A percentile compares a stretch with the other conserved stretches of the same genome.
Conservation (phyloP, 2,797 vertebrate genomes). For the Girardinus metallicus region DNA sequence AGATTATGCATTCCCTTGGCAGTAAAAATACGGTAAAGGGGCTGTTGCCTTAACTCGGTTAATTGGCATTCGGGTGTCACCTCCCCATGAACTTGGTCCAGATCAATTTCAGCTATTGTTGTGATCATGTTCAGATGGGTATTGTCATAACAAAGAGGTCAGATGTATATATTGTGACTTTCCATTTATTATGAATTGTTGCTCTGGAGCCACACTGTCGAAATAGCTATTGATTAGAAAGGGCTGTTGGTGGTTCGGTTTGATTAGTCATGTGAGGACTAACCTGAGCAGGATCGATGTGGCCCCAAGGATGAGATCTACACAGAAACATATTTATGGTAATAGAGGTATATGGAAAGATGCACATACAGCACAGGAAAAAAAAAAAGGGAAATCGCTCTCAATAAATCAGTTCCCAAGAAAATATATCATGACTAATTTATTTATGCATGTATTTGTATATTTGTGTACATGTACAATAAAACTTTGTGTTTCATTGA, state of each 20-base stretch:
- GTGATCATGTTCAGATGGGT: slow-evolving; percentile 69
- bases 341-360: slow-evolving; percentile 12
- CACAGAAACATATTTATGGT: slow-evolving; percentile 47
- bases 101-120: slow-evolving; percentile 71
- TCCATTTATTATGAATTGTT: slow-evolving; percentile 76
- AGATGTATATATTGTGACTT: slow-evolving; percentile 67
- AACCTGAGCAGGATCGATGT: slow-evolving; percentile 70
- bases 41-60: slow-evolving; percentile 57
- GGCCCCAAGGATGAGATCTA: slow-evolving; percentile 59
- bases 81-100: slow-evolving; percentile 70
- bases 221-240: slow-evolving; percentile 79
- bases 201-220: slow-evolving; percentile 58
- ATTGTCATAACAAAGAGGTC: slow-evolving; percentile 76
- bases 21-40: slow-evolving; percentile 56
- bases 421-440: background rate
- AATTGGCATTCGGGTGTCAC: slow-evolving; percentile 72
- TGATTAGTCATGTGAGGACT: slow-evolving; percentile 77
- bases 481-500: background rate
- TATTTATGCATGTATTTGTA: background rate
- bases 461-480: background rate
- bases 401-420: slow-evolving; percentile 5
- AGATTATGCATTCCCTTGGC: slow-evolving; percentile 42
- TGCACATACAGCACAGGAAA: slow-evolving; percentile 8
- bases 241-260: slow-evolving; percentile 60
- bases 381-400: background rate